Evolutionary conservation across 2,888 invertebrate genomes (phyloP), one percentile per base, ranked within the genome.

Genomic region (Dryadula phaetusa): DNA sequence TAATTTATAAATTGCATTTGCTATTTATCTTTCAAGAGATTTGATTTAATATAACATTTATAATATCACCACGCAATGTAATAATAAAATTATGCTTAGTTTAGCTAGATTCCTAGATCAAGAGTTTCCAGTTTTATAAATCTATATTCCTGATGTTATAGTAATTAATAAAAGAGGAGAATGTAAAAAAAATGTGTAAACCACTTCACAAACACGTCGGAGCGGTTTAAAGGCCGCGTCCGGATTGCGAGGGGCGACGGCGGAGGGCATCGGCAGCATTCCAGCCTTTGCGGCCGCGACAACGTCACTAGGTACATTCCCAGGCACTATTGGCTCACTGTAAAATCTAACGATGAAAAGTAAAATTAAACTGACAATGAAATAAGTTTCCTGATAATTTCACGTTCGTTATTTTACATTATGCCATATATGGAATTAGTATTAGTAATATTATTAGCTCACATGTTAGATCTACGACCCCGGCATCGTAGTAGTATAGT

Each of bases 151-250:
- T 37, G 64, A 46, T 58, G 58, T 64, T 71, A 64, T 65, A 69
- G 66, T 67, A 71, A 84, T 82, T 87, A 89, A 88, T 90, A 88
- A 87, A 88, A 87, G 84, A 81, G 82, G 85, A 84, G 88, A 91
- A 90, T 88, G 89, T 89, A 90, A 92, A 77, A 37, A 92, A 92
- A 92, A 92, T 90, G 92, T 91, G 90, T 91, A 89, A 92, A 90
- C 91, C 89, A 90, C 87, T 91, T 84, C 80, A 89, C 88, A 88
- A 92, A 92, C 92, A 92, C 88, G 92, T 92, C 83, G 87, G 90
- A 86, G 91, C 88, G 88, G 92, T 91, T 91, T 90, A 89, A 89
- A 90, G 88, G 88, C 90, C 88, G 90, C 86, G 90, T 90, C 89
- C 90, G 91, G 91, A 90, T 90, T 87, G 90, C 82, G 87, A 87